Base-by-base conservation (phyloP, 2,888 invertebrate genomes). In the Epirrita christyi region DNA sequence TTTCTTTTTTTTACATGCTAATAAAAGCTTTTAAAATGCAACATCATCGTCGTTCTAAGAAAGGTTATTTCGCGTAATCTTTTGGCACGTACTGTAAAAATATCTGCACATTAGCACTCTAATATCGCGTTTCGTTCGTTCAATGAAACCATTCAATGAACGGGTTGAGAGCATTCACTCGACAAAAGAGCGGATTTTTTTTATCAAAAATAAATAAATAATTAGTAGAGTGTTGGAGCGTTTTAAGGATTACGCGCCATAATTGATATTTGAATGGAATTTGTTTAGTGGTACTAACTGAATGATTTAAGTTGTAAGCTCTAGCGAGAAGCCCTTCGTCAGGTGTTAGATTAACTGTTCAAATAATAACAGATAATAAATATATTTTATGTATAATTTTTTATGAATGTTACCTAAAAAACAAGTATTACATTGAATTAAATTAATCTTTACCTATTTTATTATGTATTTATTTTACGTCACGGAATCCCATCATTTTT, bases 171-270 rank as follows among this genome's bases (percentile, higher is more conserved):
- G 21, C 21, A 4, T 21, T 21, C 21, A 21, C 21, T 21, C 2
- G 4, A 61, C 46, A 68, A 59, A 62, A 72, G 61, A 54, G 44
- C 57, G 67, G 67, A 77, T 75, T 73, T 82, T 82, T 85, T 81
- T 81, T 80, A 85, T 41, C 37, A 47, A 52, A 83, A 83, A 86
- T 81, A 83, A 80, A 59, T 54, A 59, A 85, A 87, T 88, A 88
- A 88, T 89, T 89, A 88, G 87, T 87, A 76, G 82, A 81, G 88
- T 86, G 88, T 86, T 85, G 83, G 81, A 70, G 75, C 80, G 80
- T 80, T 83, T 2, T 21, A 82, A 83, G 64, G 68, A 73, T 81
- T 80, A 82, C 80, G 49, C 70, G 74, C 72, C 70, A 75, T 82
- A 72, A 81, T 78, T 81, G 73, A 76, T 77, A 74, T 80, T 78